Conservation (phyloP, 2,888 invertebrate species). For the Trachelus stipa region DNA sequence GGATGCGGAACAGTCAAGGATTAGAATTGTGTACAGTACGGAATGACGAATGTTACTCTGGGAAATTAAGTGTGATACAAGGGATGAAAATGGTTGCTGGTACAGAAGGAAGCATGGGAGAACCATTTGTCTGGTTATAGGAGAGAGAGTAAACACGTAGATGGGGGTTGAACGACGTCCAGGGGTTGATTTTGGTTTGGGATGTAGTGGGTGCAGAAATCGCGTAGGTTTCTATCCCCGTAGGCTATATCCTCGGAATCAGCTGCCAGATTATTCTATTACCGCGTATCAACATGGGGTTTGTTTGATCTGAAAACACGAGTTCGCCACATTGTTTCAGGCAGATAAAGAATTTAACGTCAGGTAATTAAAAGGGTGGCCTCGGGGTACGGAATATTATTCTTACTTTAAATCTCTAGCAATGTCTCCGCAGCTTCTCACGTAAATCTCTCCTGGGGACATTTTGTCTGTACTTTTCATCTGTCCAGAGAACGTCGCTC, state of each 20-base stretch:
- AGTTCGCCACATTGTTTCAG: conserved; percentile 71
- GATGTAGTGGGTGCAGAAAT: conserved; percentile 47
- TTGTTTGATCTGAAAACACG: conserved; percentile 78
- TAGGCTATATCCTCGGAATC: conserved; percentile 66
- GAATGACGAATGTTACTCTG: background rate
- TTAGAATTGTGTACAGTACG: background rate
- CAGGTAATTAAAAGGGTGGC: conserved; percentile 71
- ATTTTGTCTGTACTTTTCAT: conserved; percentile 2
- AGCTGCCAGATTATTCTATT: conserved; percentile 78
- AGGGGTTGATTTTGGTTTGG: conserved; percentile 56
- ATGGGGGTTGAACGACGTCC: conserved; percentile 15
- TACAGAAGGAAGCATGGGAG: conserved; percentile 22
- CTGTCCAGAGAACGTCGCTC: background rate
- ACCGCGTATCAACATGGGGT: conserved; percentile 76
- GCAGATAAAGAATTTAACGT: conserved; percentile 77
- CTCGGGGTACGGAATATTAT: conserved; percentile 16
- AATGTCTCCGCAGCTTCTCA: conserved; percentile 11
- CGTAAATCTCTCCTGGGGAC: conserved; percentile 14
- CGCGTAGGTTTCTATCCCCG: conserved; percentile 63
- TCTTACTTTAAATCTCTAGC: conserved; percentile 10
- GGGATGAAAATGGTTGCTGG: background rate
- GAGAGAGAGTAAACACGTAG: conserved; percentile 21
- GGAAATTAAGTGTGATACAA: background rate
- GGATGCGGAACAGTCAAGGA: background rate
- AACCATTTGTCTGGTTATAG: conserved; percentile 44